Percentiles rank a stretch among this genome's conserved stretches.
These are phyloP conservation scores for Squalus acanthias DNA, from an alignment of 2,797 vertebrate species.

Conservation along the genomic window DNA sequence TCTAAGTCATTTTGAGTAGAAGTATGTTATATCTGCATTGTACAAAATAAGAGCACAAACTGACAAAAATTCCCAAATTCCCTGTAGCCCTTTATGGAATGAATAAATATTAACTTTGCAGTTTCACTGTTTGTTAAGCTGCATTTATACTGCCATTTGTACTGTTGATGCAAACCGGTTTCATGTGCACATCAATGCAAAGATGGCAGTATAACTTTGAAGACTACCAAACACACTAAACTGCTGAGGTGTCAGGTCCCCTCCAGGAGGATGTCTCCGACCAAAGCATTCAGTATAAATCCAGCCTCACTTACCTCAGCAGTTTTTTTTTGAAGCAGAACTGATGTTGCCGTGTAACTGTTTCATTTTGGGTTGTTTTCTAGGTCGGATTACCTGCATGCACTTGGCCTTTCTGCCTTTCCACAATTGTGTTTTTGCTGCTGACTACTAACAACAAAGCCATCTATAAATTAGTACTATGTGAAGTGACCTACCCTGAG, in stretches of 20 bases:
- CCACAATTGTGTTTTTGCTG: constrained; percentile 81
- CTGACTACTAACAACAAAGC: constrained; percentile 67
- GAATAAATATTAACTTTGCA: neutral
- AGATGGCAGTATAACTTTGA: neutral
- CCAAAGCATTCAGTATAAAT: neutral
- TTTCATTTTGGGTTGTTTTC: constrained; percentile 41
- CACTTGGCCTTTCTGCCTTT: constrained; percentile 92
- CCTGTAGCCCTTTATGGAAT: neutral
- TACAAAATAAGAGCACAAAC: neutral
- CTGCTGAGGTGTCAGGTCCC: neutral
- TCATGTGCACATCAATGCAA: neutral
- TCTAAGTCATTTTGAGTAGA: neutral
- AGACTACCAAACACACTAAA: neutral
- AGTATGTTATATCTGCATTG: neutral
- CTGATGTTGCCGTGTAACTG: constrained; percentile 27
- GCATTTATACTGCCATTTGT: neutral
- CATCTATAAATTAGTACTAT: constrained; percentile 80
- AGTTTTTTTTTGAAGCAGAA: neutral
- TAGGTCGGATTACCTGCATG: constrained; percentile 83
- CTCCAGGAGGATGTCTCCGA: neutral
- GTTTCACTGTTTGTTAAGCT: neutral
- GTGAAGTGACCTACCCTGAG: constrained; percentile 85
- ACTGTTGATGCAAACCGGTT: neutral
- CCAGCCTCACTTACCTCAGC: neutral
- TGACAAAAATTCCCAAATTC: neutral